Percentiles rank a stretch among this genome's conserved stretches.
Conservation (phyloP, 2,113 vertebrate genomes). For the Lycaon pictus region DNA sequence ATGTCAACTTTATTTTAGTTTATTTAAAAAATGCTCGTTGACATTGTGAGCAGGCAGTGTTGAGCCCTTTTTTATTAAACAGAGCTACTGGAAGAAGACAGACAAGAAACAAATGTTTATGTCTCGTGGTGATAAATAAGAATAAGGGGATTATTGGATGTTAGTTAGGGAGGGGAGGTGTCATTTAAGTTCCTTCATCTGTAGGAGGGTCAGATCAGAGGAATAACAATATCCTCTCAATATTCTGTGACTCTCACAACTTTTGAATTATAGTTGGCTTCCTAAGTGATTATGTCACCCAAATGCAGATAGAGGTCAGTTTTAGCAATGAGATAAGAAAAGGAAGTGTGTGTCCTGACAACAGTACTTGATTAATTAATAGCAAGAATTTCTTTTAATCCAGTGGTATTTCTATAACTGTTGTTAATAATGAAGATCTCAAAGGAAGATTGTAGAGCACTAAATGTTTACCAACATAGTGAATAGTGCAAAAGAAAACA, state of each 20-base stretch:
- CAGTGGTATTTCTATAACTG: background rate
- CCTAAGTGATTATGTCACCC: background rate
- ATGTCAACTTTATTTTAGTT: constrained; percentile 5
- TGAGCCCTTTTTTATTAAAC: background rate
- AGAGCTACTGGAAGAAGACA: background rate
- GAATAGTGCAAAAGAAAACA: constrained; percentile 6
- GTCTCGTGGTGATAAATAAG: background rate
- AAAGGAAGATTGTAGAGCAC: background rate
- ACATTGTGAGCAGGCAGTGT: background rate
- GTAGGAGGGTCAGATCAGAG: background rate
- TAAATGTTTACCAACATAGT: background rate
- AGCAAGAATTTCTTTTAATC: background rate
- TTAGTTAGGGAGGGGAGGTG: background rate
- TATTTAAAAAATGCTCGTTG: background rate
- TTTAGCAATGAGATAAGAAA: background rate
- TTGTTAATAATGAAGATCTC: background rate
- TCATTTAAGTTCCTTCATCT: background rate
- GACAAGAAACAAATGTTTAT: background rate
- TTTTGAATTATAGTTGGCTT: background rate
- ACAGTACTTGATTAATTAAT: background rate
- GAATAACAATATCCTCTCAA: background rate
- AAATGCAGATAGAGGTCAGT: background rate
- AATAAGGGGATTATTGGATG: background rate
- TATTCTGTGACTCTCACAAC: background rate
- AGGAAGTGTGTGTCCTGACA: background rate